Percentiles rank a stretch among this genome's conserved stretches.
These are phyloP conservation scores for Aleadryas rufinucha DNA, from an alignment of 2,113 vertebrate species.

Conservation along the genomic window DNA sequence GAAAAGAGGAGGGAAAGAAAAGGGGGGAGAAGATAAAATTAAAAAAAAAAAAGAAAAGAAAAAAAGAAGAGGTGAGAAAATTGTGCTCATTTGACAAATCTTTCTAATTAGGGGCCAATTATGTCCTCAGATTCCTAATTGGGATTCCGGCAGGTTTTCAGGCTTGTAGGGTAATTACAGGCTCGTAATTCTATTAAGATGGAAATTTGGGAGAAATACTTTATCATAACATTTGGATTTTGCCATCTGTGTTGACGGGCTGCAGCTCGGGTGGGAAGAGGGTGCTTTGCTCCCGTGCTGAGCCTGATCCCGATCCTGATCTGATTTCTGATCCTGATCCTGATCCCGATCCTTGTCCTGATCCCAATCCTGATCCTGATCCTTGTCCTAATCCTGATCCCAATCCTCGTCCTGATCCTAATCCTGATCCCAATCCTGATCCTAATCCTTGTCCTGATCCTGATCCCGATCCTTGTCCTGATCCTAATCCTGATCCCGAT, in stretches of 20 bases:
- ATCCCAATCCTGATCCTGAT: accelerated
- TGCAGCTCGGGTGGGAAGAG: constrained; percentile 12
- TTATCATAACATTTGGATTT: constrained; percentile 70
- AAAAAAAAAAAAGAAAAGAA: background rate
- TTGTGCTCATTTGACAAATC: constrained; percentile 71
- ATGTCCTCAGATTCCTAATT: constrained; percentile 74
- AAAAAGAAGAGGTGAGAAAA: constrained; percentile 50
- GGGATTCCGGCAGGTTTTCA: constrained; percentile 75
- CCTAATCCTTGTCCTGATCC: too few species aligned
- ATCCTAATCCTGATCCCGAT: accelerated
- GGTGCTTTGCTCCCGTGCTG: background rate
- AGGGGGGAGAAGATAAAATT: background rate
- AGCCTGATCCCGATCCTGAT: background rate
- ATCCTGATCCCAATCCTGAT: too few species aligned
- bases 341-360: accelerated
- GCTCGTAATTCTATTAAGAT: constrained; percentile 68
- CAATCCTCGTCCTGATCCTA: too few species aligned
- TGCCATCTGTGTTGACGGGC: constrained; percentile 37
- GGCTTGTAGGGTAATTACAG: constrained; percentile 74
- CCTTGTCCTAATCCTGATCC: background rate
- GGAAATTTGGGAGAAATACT: constrained; percentile 65
- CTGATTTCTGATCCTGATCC: background rate
- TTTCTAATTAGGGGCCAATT: constrained; percentile 80
- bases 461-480: accelerated
- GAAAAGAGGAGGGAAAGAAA: background rate